These are phyloP conservation scores for Dicerorhinus sumatrensis DNA, from an alignment of 2,113 vertebrate species.

Conservation along the genomic window DNA sequence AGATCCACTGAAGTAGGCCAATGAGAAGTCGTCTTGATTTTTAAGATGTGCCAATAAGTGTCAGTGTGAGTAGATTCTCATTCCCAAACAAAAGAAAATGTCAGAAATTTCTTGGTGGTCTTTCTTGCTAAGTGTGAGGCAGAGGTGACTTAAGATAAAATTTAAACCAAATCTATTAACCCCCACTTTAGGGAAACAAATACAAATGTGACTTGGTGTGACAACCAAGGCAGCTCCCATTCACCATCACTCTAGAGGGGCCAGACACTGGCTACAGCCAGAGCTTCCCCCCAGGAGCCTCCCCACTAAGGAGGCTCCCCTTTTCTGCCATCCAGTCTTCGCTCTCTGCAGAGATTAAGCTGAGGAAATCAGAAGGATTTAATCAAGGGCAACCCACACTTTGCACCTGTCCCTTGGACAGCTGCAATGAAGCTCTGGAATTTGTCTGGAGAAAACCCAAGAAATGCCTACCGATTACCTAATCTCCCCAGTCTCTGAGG, in stretches of 20 bases:
- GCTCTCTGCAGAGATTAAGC: background rate
- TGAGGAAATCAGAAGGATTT: background rate
- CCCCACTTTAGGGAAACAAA: background rate
- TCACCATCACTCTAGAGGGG: accelerated
- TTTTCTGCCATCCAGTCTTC: background rate
- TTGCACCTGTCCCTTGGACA: background rate
- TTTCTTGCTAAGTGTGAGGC: background rate
- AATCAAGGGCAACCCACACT: background rate
- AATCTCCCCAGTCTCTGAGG: accelerated
- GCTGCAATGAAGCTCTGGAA: background rate
- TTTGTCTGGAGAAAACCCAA: background rate
- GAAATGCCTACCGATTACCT: background rate
- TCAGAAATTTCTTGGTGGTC: background rate
- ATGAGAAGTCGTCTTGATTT: background rate
- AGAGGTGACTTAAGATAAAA: background rate
- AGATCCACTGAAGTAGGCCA: accelerated
- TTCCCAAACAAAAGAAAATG: background rate
- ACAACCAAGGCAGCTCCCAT: background rate
- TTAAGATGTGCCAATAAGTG: accelerated
- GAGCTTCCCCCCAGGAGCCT: accelerated
- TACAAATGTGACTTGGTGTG: background rate
- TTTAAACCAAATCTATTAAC: background rate
- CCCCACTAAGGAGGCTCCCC: too few species aligned
- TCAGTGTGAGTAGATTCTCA: accelerated
- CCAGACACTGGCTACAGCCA: accelerated